Evolutionary conservation across 2,113 vertebrate species (phyloP).

Genomic region (Carassius auratus): DNA sequence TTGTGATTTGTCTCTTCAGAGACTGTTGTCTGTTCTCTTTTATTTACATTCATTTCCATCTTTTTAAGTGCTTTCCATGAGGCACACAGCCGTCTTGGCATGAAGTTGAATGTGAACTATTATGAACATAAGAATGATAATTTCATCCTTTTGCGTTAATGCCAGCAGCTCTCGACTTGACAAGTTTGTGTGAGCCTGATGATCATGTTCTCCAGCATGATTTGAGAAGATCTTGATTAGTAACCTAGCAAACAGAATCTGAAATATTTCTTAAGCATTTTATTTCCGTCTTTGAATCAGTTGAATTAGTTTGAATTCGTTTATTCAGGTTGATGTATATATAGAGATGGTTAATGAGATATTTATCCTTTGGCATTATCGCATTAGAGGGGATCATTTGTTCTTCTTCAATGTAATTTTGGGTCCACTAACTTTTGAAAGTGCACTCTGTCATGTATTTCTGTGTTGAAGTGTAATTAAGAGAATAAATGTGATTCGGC

Average conservation of each 20-base stretch:
- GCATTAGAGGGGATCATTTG: neutral
- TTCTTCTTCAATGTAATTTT: neutral
- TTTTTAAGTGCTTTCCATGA: neutral
- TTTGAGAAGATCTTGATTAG: neutral
- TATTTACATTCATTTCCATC: neutral
- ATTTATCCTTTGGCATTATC: neutral
- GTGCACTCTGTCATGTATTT: neutral
- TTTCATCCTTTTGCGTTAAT: neutral
- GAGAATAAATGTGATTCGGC: neutral
- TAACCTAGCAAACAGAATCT: neutral
- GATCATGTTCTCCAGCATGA: neutral
- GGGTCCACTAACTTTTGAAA: neutral
- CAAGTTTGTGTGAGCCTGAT: neutral
- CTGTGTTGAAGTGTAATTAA: neutral
- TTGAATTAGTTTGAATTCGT: no score
- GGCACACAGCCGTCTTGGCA: neutral
- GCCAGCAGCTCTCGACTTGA: neutral
- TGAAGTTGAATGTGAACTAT: neutral
- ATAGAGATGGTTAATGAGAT: neutral
- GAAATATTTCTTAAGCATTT: neutral
- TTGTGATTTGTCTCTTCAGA: slow-evolving; percentile 3
- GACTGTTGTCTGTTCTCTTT: neutral
- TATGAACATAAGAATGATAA: neutral
- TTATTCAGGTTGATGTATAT: neutral
- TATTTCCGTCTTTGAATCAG: neutral